Evolutionary conservation across 2,888 invertebrate species (phyloP), one percentile per base, ranked within the genome.

Genomic region (Lasioglossum marginatum): DNA sequence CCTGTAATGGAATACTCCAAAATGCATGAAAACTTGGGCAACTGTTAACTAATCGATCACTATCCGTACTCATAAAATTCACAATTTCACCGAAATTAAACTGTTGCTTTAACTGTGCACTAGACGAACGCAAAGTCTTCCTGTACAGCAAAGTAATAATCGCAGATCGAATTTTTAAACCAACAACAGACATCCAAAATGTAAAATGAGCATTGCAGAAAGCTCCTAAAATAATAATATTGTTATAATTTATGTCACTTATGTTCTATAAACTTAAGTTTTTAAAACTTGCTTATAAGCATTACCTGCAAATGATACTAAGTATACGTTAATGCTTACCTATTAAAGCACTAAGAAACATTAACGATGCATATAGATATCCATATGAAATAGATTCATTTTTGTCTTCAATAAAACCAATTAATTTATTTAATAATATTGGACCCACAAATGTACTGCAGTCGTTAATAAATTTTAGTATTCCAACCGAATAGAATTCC

Each of bases 1-100:
- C 97, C 96, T 98, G 98, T 92, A 99, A 96, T 10, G 99, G 99
- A 93, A 99, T 97, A 95, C 99, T 99, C 99, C 99, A 99, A 90
- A 99, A 96, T 8, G 98, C 97, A 95, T 99, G 99, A 94, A 99
- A 99, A 95, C 99, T 99, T 4, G 98, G 97, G 95, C 99, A 99
- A 37, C 99, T 98, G 95, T 99, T 99, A 0, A 99, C 98, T 90
- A 99, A 98, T 90, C 99, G 96, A 94, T 99, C 99, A 0, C 98
- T 98, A 94, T 99, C 99, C 0, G 99, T 99, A 48, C 99, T 99
- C 98, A 99, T 99, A 91, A 98, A 98, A 95, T 99, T 99, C 2
- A 99, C 97, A 82, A 99, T 97, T 96, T 99, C 98, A 0, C 99
- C 99, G 66, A 97, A 96, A 23, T 96, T 96, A 94, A 96, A 96